Base-by-base conservation (phyloP, 2,888 invertebrate genomes). In the Linyphia triangularis region DNA sequence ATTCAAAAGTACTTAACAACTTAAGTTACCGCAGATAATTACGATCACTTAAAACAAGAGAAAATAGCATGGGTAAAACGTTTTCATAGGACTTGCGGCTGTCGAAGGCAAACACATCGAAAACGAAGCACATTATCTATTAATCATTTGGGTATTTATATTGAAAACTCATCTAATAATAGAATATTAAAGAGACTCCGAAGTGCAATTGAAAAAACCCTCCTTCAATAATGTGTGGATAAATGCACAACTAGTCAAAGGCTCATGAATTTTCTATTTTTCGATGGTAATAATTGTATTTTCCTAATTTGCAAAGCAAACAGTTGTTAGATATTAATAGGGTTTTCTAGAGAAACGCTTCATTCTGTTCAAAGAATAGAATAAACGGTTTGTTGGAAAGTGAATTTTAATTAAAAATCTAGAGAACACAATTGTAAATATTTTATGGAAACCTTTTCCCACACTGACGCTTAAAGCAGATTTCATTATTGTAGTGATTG, bases 241-340 rank as follows among this genome's bases (percentile, higher is more conserved):
- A 82, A 82, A 82, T 33, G 72, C 59, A 37, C 59, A 82, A 28
- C 72, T 72, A 82, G 40, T 57, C 24, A 57, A 9, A 7, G 33
- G 13, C 26, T 69, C 30, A 61, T 82, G 61, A 59, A 82, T 82
- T 26, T 72, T 82, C 70, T n/a, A 82, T 70, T 30, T 72, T 26
- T 59, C 72, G 19, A 70, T 61, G 82, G 33, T 70, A 59, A 70
- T 82, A 82, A 61, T 82, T 82, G 72, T 40, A 72, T 81, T 81
- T 70, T 81, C 37, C 67, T 81, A 70, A 61, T 81, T 81, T 57
- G 30, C 24, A 70, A 69, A 59, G 65, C 67, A 79, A 79, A 79
- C 43, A 67, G 19, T 65, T 61, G 22, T 79, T 79, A 67, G 28
- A 51, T 79, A 79, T 79, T 79, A 65, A 79, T 79, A 67, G 22